phyloP scores from a whole-genome alignment of 2,888 invertebrate species.

The Melanotus villosus region DNA sequence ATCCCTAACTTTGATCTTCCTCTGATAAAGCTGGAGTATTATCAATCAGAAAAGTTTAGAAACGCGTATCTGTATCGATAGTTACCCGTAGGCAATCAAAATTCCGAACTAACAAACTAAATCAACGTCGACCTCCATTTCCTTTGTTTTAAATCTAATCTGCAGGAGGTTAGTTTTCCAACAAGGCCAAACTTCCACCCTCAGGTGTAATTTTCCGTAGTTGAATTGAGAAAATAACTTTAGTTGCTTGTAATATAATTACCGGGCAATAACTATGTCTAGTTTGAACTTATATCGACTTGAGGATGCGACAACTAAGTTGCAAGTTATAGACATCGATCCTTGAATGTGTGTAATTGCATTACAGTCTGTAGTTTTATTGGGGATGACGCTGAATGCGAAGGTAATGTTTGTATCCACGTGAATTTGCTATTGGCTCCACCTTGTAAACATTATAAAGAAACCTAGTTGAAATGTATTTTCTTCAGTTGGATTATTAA shows the following conservation, averaged over 20 bases:
- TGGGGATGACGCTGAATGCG: not conserved
- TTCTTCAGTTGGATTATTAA: no score
- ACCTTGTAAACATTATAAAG: no score
- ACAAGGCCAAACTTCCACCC: not conserved
- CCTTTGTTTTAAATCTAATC: not conserved
- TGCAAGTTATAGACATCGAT: slow-evolving; percentile 18
- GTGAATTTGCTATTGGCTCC: no score
- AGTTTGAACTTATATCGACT: slow-evolving; percentile 17
- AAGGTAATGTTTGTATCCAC: not conserved
- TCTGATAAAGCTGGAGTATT: no score
- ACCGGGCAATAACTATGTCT: slow-evolving; percentile 8
- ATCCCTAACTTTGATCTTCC: no score
- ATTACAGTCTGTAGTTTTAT: not conserved
- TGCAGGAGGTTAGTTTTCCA: not conserved
- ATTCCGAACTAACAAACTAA: no score
- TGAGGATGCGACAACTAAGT: slow-evolving; percentile 10
- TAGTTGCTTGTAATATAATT: not conserved
- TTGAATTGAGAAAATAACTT: not conserved
- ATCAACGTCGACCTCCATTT: not conserved
- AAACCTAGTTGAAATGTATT: no score
- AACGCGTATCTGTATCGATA: no score
- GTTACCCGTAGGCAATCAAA: no score
- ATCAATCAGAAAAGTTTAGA: no score
- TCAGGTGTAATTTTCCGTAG: slow-evolving; percentile 1
- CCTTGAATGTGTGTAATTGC: slow-evolving; percentile 4